Evolutionary conservation across 2,797 vertebrate species (phyloP), one percentile per base, ranked within the genome.

Genomic region (Halcyon leucocephala): DNA sequence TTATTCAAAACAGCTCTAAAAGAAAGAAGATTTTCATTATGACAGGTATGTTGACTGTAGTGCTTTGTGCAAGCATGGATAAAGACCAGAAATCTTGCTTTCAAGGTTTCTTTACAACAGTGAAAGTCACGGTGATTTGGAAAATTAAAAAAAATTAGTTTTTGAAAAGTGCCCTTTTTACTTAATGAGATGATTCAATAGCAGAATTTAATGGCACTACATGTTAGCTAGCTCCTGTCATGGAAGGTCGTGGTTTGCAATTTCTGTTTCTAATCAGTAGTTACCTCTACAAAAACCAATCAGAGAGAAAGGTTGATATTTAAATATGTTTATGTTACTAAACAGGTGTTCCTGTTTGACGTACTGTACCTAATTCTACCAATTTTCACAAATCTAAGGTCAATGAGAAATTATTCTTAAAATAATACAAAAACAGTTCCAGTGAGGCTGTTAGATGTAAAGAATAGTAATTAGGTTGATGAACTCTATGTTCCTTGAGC

Each of bases 291-390:
- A 95, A 97, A 97, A 97, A 86, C 89, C 97, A 98, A 98, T 98
- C 97, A 98, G 77, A 97, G 79, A 83, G 76, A 98, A 98, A 98
- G 97, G 97, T 96, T 98, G 96, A 93, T 97, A 97, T 97, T 98
- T 98, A 97, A 98, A 97, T 98, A 97, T 98, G 97, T 97, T 98
- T 98, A 97, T 97, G 88, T 90, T 94, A 72, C 78, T 86, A 97
- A 93, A 94, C 98, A 98, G 98, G 97, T 98, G 97, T 95, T 97
- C 96, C 93, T 93, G 66, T 92, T 88, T 97, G 95, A 97, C 88
- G 96, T 97, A 93, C 90, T 93, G 61, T 92, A 93, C 71, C 88
- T 96, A 89, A 97, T 97, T 95, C 92, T 72, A 82, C 48, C 14
- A 77, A 96, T 97, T 97, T 96, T 97, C 95, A 92, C 83, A 96